Evolutionary conservation across 1,140 invertebrate species (phyloP).

Genomic region (Bombus terrestris): DNA sequence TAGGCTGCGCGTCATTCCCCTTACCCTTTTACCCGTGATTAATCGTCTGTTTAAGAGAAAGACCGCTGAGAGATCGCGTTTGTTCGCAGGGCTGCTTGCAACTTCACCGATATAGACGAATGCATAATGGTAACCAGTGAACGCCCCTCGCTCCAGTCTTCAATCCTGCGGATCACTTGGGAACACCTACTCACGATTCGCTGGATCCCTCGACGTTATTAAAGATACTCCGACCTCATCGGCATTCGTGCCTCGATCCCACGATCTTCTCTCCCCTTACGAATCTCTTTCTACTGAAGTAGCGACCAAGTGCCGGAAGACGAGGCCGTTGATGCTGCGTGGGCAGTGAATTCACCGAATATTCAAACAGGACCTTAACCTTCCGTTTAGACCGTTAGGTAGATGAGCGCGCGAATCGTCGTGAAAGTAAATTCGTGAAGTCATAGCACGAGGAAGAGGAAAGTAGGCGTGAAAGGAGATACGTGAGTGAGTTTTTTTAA

Average conservation of each 20-base stretch:
- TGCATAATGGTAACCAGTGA: slow-evolving; percentile 40
- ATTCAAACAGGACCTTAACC: slow-evolving; percentile 47
- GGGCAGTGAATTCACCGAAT: not conserved
- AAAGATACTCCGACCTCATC: slow-evolving; percentile 65
- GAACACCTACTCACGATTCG: slow-evolving; percentile 75
- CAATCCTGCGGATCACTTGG: slow-evolving; percentile 59
- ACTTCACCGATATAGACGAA: slow-evolving; percentile 1
- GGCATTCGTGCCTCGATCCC: slow-evolving; percentile 64
- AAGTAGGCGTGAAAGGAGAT: no score
- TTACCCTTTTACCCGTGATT: slow-evolving; percentile 61
- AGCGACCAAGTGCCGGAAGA: slow-evolving; percentile 43
- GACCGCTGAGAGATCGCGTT: slow-evolving; percentile 18
- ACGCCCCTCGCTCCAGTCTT: slow-evolving; percentile 49
- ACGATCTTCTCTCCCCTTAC: slow-evolving; percentile 61
- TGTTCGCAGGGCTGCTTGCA: slow-evolving; percentile 23
- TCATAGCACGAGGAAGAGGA: no score
- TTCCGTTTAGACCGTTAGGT: not conserved
- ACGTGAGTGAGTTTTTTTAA: no score
- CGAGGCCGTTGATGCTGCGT: not conserved
- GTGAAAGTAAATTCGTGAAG: slow-evolving; percentile 27
- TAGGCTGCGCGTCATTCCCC: slow-evolving; percentile 8
- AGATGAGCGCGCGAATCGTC: not conserved
- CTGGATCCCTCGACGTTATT: slow-evolving; percentile 61
- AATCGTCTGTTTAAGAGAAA: slow-evolving; percentile 50
- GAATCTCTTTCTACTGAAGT: not conserved